phyloP scores from a whole-genome alignment of 2,113 vertebrate species.

The Macquaria ambigua region DNA sequence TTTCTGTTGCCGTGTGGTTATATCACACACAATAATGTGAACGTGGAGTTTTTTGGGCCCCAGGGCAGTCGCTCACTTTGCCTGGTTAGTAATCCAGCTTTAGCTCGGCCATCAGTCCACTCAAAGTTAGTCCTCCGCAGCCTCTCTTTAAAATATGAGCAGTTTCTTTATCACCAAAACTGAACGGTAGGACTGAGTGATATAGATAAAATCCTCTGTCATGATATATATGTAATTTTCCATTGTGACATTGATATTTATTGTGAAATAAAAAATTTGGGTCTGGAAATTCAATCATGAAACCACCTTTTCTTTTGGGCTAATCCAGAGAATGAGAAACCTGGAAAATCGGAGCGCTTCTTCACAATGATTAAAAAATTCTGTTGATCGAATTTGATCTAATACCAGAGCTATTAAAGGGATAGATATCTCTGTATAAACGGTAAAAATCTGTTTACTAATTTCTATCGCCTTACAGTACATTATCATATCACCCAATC shows the following conservation, averaged over 20 bases:
- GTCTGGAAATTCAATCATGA: neutral
- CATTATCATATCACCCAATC: neutral
- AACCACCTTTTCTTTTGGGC: neutral
- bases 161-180: neutral
- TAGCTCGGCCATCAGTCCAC: neutral
- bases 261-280: neutral
- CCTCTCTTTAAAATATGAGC: neutral
- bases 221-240: neutral
- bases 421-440: too few species aligned
- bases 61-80: neutral
- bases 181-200: neutral
- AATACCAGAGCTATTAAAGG: neutral
- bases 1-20: neutral
- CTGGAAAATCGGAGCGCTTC: neutral
- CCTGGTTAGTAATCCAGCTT: neutral
- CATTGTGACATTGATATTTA: neutral
- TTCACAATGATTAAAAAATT: neutral
- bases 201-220: neutral
- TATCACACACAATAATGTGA: too few species aligned
- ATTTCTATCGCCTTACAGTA: neutral
- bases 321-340: neutral
- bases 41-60: too few species aligned
- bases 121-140: too few species aligned
- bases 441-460: too few species aligned
- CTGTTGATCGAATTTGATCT: neutral